These are phyloP conservation scores for Sminthopsis crassicaudata DNA, from an alignment of 2,113 vertebrate genomes.

Conservation along the genomic window DNA sequence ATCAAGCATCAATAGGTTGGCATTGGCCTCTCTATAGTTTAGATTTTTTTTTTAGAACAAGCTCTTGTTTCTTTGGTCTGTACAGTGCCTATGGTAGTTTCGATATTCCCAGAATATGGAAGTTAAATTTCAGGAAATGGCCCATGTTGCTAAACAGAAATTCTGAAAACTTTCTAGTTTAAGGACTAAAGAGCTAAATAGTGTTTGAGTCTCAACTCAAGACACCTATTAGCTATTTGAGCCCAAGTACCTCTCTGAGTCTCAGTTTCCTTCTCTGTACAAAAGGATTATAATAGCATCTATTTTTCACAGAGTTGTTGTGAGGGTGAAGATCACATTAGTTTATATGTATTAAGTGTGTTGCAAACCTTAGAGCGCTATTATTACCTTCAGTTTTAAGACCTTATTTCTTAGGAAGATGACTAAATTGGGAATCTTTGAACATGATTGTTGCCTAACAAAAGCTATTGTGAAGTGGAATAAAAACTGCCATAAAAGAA, in stretches of 20 bases:
- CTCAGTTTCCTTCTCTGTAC: background rate
- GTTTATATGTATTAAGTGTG: background rate
- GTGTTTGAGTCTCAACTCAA: background rate
- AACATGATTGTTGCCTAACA: background rate
- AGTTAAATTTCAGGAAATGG: background rate
- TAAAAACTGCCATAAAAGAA: background rate
- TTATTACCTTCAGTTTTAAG: background rate
- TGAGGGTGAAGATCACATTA: background rate
- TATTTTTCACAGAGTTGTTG: background rate
- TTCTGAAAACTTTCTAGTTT: no score
- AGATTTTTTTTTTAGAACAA: background rate
- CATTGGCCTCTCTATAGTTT: background rate
- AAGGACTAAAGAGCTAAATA: background rate
- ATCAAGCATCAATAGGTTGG: no score
- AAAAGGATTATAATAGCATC: background rate
- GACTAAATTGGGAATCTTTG: background rate
- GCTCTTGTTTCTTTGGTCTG: background rate
- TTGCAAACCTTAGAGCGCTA: background rate
- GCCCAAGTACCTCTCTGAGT: no score
- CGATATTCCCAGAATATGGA: background rate
- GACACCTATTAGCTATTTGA: background rate
- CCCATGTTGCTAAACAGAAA: fast-evolving
- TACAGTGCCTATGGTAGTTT: background rate
- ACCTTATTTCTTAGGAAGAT: background rate
- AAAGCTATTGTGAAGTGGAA: background rate